Evolutionary conservation across 2,797 vertebrate species (phyloP).

Genomic region (Malurus leucopterus): DNA sequence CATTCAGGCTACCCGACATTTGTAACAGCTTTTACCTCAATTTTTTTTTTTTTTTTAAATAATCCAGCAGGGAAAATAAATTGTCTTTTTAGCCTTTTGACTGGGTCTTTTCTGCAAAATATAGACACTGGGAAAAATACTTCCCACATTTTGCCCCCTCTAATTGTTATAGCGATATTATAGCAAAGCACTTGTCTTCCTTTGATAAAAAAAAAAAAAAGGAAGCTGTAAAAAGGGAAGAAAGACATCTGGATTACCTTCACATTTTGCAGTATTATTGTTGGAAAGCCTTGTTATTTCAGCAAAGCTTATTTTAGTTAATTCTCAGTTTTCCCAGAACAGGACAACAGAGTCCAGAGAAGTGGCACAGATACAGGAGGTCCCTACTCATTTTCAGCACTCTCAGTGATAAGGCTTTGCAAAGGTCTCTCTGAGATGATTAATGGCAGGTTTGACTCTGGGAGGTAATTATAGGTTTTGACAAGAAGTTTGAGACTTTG

Average conservation of each 20-base stretch:
- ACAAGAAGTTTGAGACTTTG: conserved; percentile 62
- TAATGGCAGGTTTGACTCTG: conserved; percentile 64
- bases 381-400: conserved; percentile 30
- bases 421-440: conserved; percentile 56
- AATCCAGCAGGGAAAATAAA: neutral
- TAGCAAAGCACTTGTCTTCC: neutral
- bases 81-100: neutral
- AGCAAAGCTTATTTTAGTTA: neutral
- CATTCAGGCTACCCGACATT: neutral
- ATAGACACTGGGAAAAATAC: neutral
- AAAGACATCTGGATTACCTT: neutral
- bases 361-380: conserved; percentile 11
- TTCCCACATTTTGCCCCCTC: neutral
- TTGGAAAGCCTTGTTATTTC: conserved; percentile 9
- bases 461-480: conserved; percentile 64
- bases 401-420: conserved; percentile 28
- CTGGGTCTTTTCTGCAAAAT: neutral
- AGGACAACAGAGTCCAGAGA: conserved; percentile 19
- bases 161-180: neutral
- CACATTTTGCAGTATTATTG: neutral
- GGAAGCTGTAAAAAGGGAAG: neutral
- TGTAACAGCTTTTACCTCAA: neutral
- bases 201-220: conserved; percentile 15
- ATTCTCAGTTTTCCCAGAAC: conserved; percentile 13
- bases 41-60: neutral